These are phyloP conservation scores for Okapia johnstoni DNA, from an alignment of 2,113 vertebrate species.

Conservation along the genomic window DNA sequence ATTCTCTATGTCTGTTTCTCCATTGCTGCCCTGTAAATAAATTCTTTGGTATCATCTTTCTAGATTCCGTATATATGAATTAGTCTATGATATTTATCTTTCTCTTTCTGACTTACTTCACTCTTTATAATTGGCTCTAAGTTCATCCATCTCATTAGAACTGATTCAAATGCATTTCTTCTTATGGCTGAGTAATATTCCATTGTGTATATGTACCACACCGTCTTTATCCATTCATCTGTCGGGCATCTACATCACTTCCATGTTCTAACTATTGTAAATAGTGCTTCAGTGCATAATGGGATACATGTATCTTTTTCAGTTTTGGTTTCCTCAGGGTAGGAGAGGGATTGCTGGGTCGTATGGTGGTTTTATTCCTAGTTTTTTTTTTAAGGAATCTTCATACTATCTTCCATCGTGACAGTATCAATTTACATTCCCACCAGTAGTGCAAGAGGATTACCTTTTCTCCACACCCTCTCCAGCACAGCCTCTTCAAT, in stretches of 20 bases:
- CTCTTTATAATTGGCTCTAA: neutral
- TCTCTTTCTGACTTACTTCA: neutral
- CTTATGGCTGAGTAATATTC: neutral
- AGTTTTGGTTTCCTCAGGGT: neutral
- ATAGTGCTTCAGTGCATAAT: neutral
- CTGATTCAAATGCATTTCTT: neutral
- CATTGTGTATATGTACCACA: neutral
- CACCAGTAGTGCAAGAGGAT: neutral
- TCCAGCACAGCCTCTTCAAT: no score
- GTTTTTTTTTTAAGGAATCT: no score
- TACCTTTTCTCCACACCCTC: neutral
- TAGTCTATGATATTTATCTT: neutral
- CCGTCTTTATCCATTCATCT: neutral
- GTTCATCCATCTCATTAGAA: neutral
- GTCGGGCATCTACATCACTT: neutral
- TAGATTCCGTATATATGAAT: fast-evolving
- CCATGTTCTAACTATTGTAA: neutral
- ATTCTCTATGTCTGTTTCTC: neutral
- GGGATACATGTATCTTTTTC: neutral
- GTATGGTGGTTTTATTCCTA: neutral
- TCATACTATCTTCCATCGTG: neutral
- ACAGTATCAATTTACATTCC: neutral
- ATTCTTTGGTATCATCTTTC: neutral
- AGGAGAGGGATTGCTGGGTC: neutral
- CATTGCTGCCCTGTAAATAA: neutral